These are phyloP conservation scores for Actinemys pallida DNA, from an alignment of 2,113 vertebrate species.

Conservation along the genomic window DNA sequence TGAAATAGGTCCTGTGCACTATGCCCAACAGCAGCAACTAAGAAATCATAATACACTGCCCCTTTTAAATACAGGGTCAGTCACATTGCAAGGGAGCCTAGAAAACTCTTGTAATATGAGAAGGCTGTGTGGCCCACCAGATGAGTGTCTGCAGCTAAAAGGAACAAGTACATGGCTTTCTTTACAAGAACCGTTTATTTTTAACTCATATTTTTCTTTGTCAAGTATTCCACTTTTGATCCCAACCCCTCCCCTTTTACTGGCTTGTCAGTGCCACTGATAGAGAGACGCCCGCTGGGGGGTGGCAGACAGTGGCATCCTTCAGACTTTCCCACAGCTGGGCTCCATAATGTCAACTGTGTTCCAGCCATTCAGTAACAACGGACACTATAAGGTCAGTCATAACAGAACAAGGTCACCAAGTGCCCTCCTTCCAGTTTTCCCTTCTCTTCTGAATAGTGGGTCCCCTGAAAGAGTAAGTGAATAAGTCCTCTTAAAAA, in stretches of 20 bases:
- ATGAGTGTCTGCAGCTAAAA: background rate
- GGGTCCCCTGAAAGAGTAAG: background rate
- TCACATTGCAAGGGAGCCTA: background rate
- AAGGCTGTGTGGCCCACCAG: background rate
- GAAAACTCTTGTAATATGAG: background rate
- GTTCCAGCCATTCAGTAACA: background rate
- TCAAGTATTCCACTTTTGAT: background rate
- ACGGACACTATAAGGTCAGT: background rate
- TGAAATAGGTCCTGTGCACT: background rate
- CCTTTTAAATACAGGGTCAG: background rate
- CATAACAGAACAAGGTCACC: background rate
- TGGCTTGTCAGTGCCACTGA: background rate
- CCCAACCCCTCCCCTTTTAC: background rate
- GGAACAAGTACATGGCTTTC: background rate
- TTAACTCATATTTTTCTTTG: background rate
- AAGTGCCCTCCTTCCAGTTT: background rate
- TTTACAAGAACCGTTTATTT: background rate
- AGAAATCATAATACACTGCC: background rate
- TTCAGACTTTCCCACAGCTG: background rate
- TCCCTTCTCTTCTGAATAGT: background rate
- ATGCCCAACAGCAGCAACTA: background rate
- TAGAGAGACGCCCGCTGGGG: background rate
- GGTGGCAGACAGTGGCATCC: background rate
- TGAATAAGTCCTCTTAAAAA: background rate
- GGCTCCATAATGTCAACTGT: fast-evolving